phyloP scores from a whole-genome alignment of 2,888 invertebrate species.

The Agrochola lota region DNA sequence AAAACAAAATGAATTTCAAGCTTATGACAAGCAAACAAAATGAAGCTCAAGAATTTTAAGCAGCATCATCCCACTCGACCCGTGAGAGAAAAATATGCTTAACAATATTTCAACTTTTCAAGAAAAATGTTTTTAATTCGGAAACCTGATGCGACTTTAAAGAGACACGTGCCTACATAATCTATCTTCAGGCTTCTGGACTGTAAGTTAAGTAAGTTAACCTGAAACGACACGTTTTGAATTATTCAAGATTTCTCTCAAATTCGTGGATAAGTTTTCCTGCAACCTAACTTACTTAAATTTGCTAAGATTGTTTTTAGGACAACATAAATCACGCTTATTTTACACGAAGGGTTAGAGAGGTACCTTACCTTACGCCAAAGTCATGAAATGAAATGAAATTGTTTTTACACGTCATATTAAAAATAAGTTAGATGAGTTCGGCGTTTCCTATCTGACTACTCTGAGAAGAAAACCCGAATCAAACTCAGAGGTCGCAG shows the following conservation, averaged over 20 bases:
- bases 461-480: no score
- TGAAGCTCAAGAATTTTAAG: no score
- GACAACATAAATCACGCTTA: no score
- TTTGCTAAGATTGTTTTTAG: neutral
- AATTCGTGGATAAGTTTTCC: neutral
- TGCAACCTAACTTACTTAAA: neutral
- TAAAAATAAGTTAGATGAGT: no score
- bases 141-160: conserved; percentile 1
- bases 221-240: conserved; percentile 12
- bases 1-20: no score
- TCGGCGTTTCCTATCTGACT: no score
- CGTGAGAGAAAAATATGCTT: neutral
- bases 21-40: no score
- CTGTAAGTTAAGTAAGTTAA: conserved; percentile 12
- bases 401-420: no score
- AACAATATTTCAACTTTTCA: neutral
- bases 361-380: no score
- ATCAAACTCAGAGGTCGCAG: no score
- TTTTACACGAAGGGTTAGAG: neutral
- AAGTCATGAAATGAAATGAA: no score
- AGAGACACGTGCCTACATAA: conserved; percentile 16
- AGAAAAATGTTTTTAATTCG: neutral
- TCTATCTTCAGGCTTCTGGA: conserved; percentile 2
- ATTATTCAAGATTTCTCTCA: conserved; percentile 7
- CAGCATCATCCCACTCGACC: neutral